Conservation (phyloP, 2,113 vertebrate species). For the Peromyscus californicus region DNA sequence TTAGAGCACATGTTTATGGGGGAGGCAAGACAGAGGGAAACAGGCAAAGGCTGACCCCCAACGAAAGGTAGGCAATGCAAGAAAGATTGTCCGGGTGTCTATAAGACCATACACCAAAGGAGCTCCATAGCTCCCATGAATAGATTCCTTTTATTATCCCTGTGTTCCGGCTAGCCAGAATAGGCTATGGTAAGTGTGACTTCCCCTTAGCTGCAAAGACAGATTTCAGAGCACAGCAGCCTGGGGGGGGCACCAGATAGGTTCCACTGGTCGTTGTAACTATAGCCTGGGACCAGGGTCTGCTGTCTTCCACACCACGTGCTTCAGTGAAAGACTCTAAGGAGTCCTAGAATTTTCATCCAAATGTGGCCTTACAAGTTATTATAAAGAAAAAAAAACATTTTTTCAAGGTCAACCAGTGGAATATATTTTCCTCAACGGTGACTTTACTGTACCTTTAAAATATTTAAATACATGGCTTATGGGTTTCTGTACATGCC, state of each 20-base stretch:
- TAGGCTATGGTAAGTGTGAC: background rate
- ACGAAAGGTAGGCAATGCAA: background rate
- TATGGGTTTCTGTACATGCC: background rate
- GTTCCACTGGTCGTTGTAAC: background rate
- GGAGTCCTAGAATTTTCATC: conserved; percentile 25
- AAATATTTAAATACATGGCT: background rate
- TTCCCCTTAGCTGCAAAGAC: background rate
- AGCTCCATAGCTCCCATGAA: background rate
- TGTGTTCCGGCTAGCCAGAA: background rate
- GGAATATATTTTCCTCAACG: conserved; percentile 6
- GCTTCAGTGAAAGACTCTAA: background rate
- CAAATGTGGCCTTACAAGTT: background rate
- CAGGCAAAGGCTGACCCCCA: background rate
- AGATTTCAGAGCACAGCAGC: background rate
- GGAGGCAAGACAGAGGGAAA: background rate
- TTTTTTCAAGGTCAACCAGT: conserved; percentile 55
- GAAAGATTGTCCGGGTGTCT: background rate
- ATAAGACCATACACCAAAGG: background rate
- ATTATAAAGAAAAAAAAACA: background rate
- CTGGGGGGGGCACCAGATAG: no score
- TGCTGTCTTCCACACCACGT: background rate
- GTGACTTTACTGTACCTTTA: background rate
- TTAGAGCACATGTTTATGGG: background rate
- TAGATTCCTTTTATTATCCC: background rate
- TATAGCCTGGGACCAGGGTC: background rate